phyloP scores from a whole-genome alignment of 2,797 vertebrate genomes.

The Lacerta bilineata region DNA sequence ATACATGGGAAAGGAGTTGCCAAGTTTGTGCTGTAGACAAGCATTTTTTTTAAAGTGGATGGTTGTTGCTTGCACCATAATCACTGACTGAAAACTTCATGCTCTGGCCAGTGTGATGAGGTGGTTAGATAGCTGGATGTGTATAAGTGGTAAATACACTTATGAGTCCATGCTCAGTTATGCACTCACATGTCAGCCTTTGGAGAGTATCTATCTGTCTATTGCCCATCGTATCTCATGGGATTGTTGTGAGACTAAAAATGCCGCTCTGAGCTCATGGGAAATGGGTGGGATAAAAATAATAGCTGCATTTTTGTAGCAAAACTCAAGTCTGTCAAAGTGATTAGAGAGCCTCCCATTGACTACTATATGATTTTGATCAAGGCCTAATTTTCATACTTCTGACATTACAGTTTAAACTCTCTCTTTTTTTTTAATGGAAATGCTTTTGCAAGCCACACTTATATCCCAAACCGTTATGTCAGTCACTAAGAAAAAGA shows the following conservation, averaged over 20 bases:
- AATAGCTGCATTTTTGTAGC: not conserved
- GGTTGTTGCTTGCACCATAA: too few relatives aligned
- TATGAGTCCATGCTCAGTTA: not conserved
- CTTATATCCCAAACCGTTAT: not conserved
- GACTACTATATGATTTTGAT: not conserved
- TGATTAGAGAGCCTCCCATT: not conserved
- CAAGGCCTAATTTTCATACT: not conserved
- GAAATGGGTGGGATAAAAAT: not conserved
- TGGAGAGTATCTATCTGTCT: not conserved
- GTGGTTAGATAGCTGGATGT: too few relatives aligned
- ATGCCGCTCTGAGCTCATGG: not conserved
- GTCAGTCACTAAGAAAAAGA: not conserved
- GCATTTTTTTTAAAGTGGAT: too few relatives aligned
- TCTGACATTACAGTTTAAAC: not conserved
- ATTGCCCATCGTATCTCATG: not conserved
- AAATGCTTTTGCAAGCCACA: not conserved
- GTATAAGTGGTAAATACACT: too few relatives aligned
- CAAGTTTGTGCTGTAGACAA: too few relatives aligned
- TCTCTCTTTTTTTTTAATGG: too few relatives aligned
- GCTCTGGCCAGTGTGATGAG: too few relatives aligned
- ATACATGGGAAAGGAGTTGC: too few relatives aligned
- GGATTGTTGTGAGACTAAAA: not conserved
- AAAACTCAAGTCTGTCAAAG: not conserved
- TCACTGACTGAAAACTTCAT: too few relatives aligned
- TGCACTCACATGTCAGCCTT: not conserved